Evolutionary conservation across 2,888 invertebrate species (phyloP), one percentile per base, ranked within the genome.

Genomic region (Agelastica alni): DNA sequence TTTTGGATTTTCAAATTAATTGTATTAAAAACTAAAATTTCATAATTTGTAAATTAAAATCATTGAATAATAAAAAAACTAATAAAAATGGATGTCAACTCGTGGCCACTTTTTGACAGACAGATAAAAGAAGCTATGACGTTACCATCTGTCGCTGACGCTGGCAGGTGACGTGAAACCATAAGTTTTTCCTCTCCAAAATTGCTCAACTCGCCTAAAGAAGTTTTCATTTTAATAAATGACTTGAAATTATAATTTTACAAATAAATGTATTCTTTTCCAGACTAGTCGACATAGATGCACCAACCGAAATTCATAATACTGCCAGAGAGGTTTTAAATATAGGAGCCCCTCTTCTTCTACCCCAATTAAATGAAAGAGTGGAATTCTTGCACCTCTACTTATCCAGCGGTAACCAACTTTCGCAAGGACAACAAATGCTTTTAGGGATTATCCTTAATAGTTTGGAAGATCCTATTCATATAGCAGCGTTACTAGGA

Each of bases 341-440:
- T 14, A 78, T 83, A 7, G 85, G 85, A 12, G 83, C 84, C 0
- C 78, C 82, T 1, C 70, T 85, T 51, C 75, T 85, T 12, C 72
- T 85, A 22, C 85, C 85, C 1, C 80, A 83, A 22, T 71, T 85
- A 5, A 75, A 78, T 47, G 83, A 84, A 68, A 75, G 85, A 45
- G 79, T 85, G 68, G 80, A 81, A 62, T 75, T 85, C 39, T 70
- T 85, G 22, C 79, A 83, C 59, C 77, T 80, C 3, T 77, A 84
- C 59, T 71, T 85, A 20, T 81, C 83, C 0, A 70, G 70, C 37
- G 80, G 80, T 2, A 77, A 79, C 10, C 75, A 77, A 32, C 75
- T 85, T 5, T 79, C 83, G 5, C 78, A 79, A 61, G 85, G 85
- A 32, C 83, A 85, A 77, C 78, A 81, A 65, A 80, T 84, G 79